A percentile compares a stretch with the other conserved stretches of the same genome.
Evolutionary conservation across 2,113 vertebrate species (phyloP).

Genomic region (Cranoglanis bouderius): DNA sequence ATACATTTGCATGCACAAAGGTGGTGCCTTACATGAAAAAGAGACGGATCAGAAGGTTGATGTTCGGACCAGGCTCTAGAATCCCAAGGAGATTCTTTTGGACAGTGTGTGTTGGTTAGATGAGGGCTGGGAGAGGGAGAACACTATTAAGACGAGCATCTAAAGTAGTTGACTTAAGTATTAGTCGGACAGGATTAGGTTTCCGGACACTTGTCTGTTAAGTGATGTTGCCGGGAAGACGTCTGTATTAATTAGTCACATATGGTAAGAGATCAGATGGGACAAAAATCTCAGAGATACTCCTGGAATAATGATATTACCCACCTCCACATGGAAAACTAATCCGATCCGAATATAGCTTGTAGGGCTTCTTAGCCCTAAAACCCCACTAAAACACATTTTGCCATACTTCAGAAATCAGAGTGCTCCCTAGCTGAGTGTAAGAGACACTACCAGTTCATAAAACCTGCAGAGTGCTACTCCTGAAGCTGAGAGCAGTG

Average conservation of each 20-base stretch:
- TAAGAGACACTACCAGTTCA: neutral
- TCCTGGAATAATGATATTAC: neutral
- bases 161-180: neutral
- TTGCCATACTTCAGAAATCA: neutral
- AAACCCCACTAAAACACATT: neutral
- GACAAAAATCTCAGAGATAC: neutral
- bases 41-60: neutral
- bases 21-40: neutral
- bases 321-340: neutral
- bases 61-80: neutral
- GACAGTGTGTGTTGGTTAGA: neutral
- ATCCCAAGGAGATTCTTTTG: neutral
- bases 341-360: neutral
- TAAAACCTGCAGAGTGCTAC: constrained; percentile 25
- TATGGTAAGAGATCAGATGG: neutral
- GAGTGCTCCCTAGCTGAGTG: neutral
- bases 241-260: neutral
- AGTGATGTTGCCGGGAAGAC: neutral
- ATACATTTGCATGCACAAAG: neutral
- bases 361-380: no score
- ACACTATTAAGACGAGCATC: neutral
- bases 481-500: neutral
- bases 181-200: neutral
- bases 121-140: neutral
- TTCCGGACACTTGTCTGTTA: neutral